Evolutionary conservation across 2,888 invertebrate genomes (phyloP).

Genomic region (Galerucella nymphaeae): DNA sequence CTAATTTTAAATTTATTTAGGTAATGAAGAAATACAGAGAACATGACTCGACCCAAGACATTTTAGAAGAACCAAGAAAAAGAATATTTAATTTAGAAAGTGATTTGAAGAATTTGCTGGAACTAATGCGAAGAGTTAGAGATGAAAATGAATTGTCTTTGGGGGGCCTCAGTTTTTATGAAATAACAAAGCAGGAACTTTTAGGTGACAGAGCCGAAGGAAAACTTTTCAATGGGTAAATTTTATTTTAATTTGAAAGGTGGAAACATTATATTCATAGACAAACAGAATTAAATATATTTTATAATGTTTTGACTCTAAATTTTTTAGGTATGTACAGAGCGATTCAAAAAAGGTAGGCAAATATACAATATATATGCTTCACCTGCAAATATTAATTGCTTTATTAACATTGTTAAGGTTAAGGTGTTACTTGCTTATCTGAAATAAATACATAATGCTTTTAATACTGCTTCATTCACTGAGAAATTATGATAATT

Average conservation of each 20-base stretch:
- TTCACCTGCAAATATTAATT: conserved; percentile 7
- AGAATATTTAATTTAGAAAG: conserved; percentile 58
- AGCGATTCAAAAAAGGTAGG: conserved; percentile 38
- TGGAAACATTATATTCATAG: background rate
- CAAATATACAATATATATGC: conserved; percentile 19
- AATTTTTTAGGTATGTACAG: conserved; percentile 40
- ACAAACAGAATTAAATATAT: conserved; percentile 4
- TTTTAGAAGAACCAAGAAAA: conserved; percentile 59
- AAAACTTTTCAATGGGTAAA: conserved; percentile 22
- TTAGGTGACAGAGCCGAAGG: conserved; percentile 46
- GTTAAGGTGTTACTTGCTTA: conserved; percentile 7
- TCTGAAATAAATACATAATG: conserved; percentile 1
- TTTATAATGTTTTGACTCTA: background rate
- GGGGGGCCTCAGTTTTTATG: conserved; percentile 64
- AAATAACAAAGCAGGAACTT: conserved; percentile 62
- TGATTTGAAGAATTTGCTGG: conserved; percentile 64
- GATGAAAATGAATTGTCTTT: conserved; percentile 62
- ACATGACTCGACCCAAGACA: conserved; percentile 55
- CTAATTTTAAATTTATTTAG: conserved; percentile 45
- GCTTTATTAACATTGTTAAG: conserved; percentile 14
- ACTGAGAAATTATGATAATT: background rate
- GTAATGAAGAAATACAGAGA: conserved; percentile 62
- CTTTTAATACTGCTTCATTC: background rate
- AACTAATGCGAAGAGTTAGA: conserved; percentile 64
- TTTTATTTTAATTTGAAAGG: background rate